Base-by-base conservation (phyloP, 2,797 vertebrate species). In the Thalassophryne amazonica region DNA sequence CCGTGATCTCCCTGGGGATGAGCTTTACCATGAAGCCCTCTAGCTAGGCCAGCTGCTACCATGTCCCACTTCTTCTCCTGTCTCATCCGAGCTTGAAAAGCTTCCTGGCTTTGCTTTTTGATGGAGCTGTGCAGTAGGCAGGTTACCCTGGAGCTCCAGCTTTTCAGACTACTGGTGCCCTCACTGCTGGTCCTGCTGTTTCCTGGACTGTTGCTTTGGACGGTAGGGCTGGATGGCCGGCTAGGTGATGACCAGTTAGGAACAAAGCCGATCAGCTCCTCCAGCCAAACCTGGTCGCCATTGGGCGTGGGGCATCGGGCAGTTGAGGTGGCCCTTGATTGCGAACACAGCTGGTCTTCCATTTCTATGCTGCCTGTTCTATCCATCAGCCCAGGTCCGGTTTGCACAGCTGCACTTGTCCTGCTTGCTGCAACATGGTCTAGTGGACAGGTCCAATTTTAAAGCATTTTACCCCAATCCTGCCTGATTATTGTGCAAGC, bases 391-490 rank as follows among this genome's bases (percentile, higher is more conserved):
- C 33, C 12, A 30, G 57, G 12, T 67, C 33, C 32, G 7, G 37
- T 38, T 47, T 63, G 33, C 20, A 30, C 16, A 22, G 39, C 68
- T 21, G 56, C 50, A 55, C 52, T 39, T 30, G 48, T 61, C 28
- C 58, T 74, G 69, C 79, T 58, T 61, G 73, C 41, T 46, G 21
- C 39, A 58, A 76, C 66, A 69, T 5, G 59, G 77, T 72, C 67
- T 39, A 59, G 35, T 62, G 54, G 38, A 58, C 46, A 63, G 49
- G 53, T 58, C 73, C n/a, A 32, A 63, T 76, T 88, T 85, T 77
- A 71, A 68, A 81, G 59, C 54, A 46, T 82, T 90, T 69, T 85
- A 59, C 45, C 71, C 83, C 68, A 86, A 83, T 84, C 58, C 66
- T 20, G 64, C 31, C 36, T 81, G 77, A 54, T 59, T 60, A 66